phyloP scores from a whole-genome alignment of 2,888 invertebrate genomes.

The Xestia rhomboidea region DNA sequence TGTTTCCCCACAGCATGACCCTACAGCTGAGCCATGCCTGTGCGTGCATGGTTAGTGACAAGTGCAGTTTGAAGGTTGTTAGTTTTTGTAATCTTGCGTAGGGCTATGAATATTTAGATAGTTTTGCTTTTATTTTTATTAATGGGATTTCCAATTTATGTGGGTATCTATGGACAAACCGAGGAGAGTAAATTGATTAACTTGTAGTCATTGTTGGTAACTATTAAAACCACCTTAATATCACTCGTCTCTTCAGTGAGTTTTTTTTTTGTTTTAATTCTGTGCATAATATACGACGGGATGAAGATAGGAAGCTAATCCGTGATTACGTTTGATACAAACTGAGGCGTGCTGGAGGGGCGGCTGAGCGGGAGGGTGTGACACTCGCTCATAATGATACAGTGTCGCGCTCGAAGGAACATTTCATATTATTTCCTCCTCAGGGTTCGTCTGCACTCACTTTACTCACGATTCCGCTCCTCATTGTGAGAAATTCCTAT shows the following conservation, averaged over 20 bases:
- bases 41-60: no score
- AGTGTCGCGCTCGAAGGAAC: slow-evolving; percentile 13
- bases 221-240: neutral
- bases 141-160: no score
- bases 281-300: neutral
- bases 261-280: neutral
- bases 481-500: slow-evolving; percentile 20
- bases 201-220: no score
- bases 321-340: neutral
- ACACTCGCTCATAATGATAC: neutral
- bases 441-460: slow-evolving; percentile 6
- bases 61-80: no score
- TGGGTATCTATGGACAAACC: no score
- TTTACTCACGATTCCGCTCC: slow-evolving; percentile 18
- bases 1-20: no score
- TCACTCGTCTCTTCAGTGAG: neutral
- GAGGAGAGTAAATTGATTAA: no score
- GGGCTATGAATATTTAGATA: no score
- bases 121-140: no score
- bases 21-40: no score
- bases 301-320: neutral
- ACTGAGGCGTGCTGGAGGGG: neutral
- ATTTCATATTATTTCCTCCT: slow-evolving; percentile 23
- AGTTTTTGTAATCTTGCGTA: no score
- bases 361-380: neutral